Conservation (phyloP, 2,113 vertebrate species). For the Sus scrofa region DNA sequence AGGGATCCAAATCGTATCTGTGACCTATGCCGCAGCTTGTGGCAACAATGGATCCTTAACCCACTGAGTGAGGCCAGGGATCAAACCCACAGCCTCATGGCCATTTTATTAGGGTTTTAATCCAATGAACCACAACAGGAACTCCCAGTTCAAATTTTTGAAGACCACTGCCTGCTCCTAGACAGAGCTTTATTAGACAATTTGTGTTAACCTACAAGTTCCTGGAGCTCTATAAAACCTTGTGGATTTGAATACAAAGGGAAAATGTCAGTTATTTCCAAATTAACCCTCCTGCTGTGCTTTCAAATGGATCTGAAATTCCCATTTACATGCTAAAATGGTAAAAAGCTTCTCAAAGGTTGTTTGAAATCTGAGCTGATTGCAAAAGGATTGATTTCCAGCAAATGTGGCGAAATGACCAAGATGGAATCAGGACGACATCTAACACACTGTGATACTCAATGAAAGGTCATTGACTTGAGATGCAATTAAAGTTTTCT, state of each 20-base stretch:
- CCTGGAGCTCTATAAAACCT: background rate
- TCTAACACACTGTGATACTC: background rate
- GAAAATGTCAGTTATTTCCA: slow-evolving; percentile 55
- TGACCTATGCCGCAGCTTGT: too few relatives aligned
- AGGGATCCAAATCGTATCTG: too few relatives aligned
- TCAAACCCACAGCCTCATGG: too few relatives aligned
- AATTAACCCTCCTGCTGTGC: slow-evolving; percentile 29
- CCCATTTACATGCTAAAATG: slow-evolving; percentile 15
- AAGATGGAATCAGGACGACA: slow-evolving; percentile 43
- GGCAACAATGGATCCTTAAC: too few relatives aligned
- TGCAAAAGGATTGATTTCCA: slow-evolving; percentile 67
- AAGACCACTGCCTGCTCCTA: background rate
- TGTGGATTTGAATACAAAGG: slow-evolving; percentile 46
- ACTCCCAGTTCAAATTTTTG: background rate
- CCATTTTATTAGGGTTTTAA: too few relatives aligned
- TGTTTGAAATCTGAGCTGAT: slow-evolving; percentile 64
- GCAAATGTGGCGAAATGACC: slow-evolving; percentile 48
- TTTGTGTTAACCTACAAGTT: background rate
- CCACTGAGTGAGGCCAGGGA: too few relatives aligned
- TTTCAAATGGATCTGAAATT: slow-evolving; percentile 66
- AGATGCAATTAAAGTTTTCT: background rate
- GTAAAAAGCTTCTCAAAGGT: slow-evolving; percentile 48
- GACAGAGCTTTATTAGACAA: background rate
- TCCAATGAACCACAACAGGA: too few relatives aligned
- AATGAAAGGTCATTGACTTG: background rate